These are phyloP conservation scores for Oophaga sylvatica DNA, from an alignment of 2,797 vertebrate genomes.

Conservation along the genomic window DNA sequence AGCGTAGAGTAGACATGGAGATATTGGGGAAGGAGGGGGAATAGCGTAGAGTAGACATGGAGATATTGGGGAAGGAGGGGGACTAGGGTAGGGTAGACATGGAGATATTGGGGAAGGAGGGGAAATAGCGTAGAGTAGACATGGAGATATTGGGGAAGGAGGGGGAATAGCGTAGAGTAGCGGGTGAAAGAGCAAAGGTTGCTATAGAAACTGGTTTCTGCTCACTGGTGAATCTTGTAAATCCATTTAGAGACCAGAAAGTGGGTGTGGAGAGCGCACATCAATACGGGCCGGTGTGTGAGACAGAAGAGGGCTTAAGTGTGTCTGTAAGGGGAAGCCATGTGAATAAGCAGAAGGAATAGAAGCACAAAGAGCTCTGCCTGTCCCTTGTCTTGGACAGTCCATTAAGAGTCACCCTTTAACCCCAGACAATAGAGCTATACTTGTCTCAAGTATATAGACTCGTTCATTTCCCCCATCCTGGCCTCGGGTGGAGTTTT, in stretches of 20 bases:
- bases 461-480: constrained; percentile 51
- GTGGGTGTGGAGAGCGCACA: constrained; percentile 79
- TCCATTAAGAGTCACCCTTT: constrained; percentile 70
- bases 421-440: constrained; percentile 73
- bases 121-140: background rate
- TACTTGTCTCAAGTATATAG: constrained; percentile 62
- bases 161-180: constrained; percentile 14
- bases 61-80: constrained; percentile 1
- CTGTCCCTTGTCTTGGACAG: constrained; percentile 72
- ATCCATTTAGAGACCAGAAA: constrained; percentile 89
- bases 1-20: constrained; percentile 22
- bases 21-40: constrained; percentile 6
- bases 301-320: constrained; percentile 71
- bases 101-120: too few species aligned
- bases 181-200: constrained; percentile 73
- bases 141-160: constrained; percentile 5
- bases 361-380: constrained; percentile 73
- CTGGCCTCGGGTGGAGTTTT: constrained; percentile 60
- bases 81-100: too few species aligned
- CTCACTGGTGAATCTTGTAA: constrained; percentile 91
- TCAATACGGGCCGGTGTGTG: constrained; percentile 73
- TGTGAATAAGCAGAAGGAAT: constrained; percentile 72
- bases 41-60: constrained; percentile 18
- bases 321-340: constrained; percentile 57
- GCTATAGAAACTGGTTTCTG: constrained; percentile 86